Evolutionary conservation across 2,113 vertebrate genomes (phyloP).

Genomic region (Ochotona princeps): DNA sequence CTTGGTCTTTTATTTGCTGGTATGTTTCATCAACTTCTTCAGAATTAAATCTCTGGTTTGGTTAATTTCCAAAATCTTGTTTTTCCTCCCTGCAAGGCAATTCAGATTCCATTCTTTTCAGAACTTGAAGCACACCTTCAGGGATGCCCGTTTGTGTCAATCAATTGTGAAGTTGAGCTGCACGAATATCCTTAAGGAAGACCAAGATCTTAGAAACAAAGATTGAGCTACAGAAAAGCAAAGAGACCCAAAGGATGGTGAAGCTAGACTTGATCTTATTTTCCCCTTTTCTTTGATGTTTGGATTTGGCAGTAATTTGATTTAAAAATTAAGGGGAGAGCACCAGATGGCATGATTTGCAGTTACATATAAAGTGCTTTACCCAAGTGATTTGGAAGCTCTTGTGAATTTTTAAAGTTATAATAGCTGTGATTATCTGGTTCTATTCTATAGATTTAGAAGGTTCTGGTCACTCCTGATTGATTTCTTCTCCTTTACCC

Average conservation of each 20-base stretch:
- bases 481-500: background rate
- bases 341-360: slow-evolving; percentile 65
- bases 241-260: background rate
- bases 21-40: slow-evolving; percentile 31
- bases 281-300: slow-evolving; percentile 22
- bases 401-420: slow-evolving; percentile 46
- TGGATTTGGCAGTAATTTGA: slow-evolving; percentile 56
- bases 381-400: slow-evolving; percentile 51
- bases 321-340: slow-evolving; percentile 52
- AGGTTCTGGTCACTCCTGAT: slow-evolving; percentile 28
- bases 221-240: background rate
- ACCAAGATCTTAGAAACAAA: slow-evolving; percentile 32
- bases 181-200: background rate
- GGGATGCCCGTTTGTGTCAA: background rate
- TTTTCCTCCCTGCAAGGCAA: slow-evolving; percentile 19
- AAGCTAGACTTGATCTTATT: slow-evolving; percentile 24
- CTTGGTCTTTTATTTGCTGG: background rate
- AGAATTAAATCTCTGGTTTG: slow-evolving; percentile 21
- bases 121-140: background rate
- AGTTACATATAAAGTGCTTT: slow-evolving; percentile 58
- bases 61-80: background rate
- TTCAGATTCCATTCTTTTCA: background rate
- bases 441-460: slow-evolving; percentile 40
- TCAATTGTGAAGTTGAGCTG: background rate
- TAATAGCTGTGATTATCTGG: slow-evolving; percentile 59